phyloP scores from a whole-genome alignment of 2,113 vertebrate genomes.

The Meriones unguiculatus region DNA sequence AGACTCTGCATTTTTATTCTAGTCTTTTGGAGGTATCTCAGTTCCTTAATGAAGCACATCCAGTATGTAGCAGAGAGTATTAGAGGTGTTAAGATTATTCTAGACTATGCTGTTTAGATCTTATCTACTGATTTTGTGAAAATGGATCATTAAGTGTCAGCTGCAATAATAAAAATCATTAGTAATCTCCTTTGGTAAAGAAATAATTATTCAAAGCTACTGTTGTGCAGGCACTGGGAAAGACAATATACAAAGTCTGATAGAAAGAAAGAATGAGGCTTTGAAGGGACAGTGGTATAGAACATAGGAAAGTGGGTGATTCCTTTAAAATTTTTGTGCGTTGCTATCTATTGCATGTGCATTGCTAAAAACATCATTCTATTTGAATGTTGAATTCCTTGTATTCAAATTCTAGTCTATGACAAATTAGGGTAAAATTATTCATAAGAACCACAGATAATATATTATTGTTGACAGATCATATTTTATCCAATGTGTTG shows the following conservation, averaged over 20 bases:
- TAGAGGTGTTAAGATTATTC: conserved; percentile 38
- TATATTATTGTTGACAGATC: neutral
- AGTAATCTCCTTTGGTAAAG: conserved; percentile 46
- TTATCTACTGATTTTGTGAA: conserved; percentile 76
- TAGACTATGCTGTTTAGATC: neutral
- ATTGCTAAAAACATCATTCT: neutral
- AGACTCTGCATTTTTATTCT: neutral
- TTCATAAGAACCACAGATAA: conserved; percentile 21
- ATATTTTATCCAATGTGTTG: neutral
- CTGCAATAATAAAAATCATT: conserved; percentile 73
- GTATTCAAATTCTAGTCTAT: neutral
- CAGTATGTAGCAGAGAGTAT: neutral
- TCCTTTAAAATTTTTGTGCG: neutral
- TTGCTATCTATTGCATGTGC: neutral
- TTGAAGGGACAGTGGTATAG: neutral
- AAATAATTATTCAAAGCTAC: conserved; percentile 36
- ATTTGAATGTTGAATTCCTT: conserved; percentile 27
- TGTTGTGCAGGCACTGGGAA: conserved; percentile 17
- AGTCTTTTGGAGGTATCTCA: conserved; percentile 9
- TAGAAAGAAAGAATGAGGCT: neutral
- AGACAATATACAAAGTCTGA: neutral
- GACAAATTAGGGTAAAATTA: neutral
- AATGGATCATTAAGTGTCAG: conserved; percentile 67
- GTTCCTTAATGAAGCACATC: conserved; percentile 52
- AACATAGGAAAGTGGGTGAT: neutral